Base-by-base conservation (phyloP, 2,888 invertebrate genomes). In the Lacanobia wlatinum region DNA sequence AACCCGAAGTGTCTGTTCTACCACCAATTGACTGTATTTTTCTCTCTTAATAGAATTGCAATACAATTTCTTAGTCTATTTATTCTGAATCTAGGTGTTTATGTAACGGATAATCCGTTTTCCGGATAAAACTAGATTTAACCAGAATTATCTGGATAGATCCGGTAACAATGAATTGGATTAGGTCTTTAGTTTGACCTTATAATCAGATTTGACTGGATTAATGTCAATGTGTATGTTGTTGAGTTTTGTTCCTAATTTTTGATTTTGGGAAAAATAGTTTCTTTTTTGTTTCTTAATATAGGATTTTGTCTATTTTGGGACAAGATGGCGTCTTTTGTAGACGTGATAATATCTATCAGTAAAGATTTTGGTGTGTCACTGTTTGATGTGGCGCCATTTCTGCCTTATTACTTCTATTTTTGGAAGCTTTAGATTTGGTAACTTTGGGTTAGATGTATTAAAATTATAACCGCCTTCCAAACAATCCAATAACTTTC, bases 41-140 rank as follows among this genome's bases (percentile, higher is more conserved):
- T 72, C 50, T 43, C 55, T 63, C 56, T 50, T 59, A 80, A 79
- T 69, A 56, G 65, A 68, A 72, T 68, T 56, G 61, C 70, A 72
- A 69, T 69, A 48, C 66, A 60, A 72, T 80, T 76, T 72, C 50
- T 63, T 38, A 28, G 34, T 69, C 46, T 63, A 43, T 72, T 76
- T 62, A 55, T 69, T 46, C 56, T 59, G 62, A 53, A 66, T 69
- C 62, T 59, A 58, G 46, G 72, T 72, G 61, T 68, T 72, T 72
- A 68, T 72, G 62, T 76, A 63, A 52, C 40, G 46, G 38, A 76
- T 76, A 55, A 72, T 63, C 53, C 50, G 43, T 38, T 65, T 53
- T 68, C 21, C 38, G 55, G 43, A 63, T 59, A 55, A 55, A 58
- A 73, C 61, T 69, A 62, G 71, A 71, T 70, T 67, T 50, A 61